These are phyloP conservation scores for Melanotaenia duboulayi DNA, from an alignment of 2,113 vertebrate genomes.

Conservation along the genomic window DNA sequence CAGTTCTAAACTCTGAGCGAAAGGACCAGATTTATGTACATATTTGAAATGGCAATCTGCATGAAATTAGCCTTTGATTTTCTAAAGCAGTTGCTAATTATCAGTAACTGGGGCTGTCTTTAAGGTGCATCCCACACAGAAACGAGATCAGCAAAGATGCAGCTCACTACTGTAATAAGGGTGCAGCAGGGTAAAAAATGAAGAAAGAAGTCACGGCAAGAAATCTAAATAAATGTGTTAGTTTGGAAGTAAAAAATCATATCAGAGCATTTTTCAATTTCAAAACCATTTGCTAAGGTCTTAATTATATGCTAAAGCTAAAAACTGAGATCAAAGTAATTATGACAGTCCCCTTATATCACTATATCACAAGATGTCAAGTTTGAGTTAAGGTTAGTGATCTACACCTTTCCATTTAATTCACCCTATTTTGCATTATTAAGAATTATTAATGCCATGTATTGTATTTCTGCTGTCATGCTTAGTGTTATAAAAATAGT, in stretches of 20 bases:
- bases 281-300: background rate
- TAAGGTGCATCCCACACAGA: slow-evolving; percentile 41
- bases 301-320: slow-evolving; percentile 2
- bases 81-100: slow-evolving; percentile 61
- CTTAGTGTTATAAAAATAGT: background rate
- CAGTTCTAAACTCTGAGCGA: slow-evolving; percentile 31
- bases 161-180: slow-evolving; percentile 21
- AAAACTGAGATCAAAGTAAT: background rate
- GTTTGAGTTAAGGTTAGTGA: slow-evolving; percentile 15
- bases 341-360: background rate
- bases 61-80: slow-evolving; percentile 66
- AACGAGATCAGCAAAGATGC: slow-evolving; percentile 40
- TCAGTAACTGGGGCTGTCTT: slow-evolving; percentile 49
- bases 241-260: slow-evolving; percentile 17
- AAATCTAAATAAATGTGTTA: slow-evolving; percentile 18
- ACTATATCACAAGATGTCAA: background rate
- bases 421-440: background rate
- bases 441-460: background rate
- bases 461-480: background rate
- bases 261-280: slow-evolving; percentile 25
- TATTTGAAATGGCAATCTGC: slow-evolving; percentile 61
- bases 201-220: slow-evolving; percentile 27
- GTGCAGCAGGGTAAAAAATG: slow-evolving; percentile 15
- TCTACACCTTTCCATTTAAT: background rate
- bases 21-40: slow-evolving; percentile 63